Evolutionary conservation across 2,797 vertebrate species (phyloP).

Genomic region (Malacoraja senta): DNA sequence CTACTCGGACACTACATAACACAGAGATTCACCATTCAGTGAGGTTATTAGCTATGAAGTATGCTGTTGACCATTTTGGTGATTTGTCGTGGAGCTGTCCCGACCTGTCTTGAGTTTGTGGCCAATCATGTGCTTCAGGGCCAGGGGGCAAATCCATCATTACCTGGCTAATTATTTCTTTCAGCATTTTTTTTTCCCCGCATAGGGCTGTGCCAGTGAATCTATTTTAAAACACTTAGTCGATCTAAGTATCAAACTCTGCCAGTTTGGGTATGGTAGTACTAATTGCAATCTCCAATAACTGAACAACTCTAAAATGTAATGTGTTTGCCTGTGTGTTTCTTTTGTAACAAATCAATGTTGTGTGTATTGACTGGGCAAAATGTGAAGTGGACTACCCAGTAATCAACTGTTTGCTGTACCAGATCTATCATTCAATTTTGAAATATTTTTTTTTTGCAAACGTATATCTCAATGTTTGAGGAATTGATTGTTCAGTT

Average conservation of each 20-base stretch:
- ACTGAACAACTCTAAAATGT: slow-evolving; percentile 14
- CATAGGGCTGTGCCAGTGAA: slow-evolving; percentile 12
- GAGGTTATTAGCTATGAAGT: background rate
- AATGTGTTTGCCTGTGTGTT: background rate
- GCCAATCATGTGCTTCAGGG: background rate
- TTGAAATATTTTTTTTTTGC: background rate
- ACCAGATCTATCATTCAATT: background rate
- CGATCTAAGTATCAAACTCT: background rate
- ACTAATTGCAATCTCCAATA: background rate
- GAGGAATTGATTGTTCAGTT: slow-evolving; percentile 20
- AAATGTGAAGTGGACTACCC: slow-evolving; percentile 18
- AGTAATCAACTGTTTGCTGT: slow-evolving; percentile 11
- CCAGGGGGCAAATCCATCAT: slow-evolving; percentile 10
- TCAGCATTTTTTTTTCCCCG: background rate
- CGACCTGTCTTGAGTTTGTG: background rate
- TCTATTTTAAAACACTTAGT: slow-evolving; percentile 28
- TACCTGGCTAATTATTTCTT: background rate
- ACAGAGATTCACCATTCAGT: background rate
- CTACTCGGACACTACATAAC: background rate
- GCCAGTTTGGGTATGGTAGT: slow-evolving; percentile 27
- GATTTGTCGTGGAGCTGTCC: background rate
- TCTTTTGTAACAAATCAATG: background rate
- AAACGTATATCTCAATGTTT: slow-evolving; percentile 22
- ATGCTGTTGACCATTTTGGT: background rate
- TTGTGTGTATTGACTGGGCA: slow-evolving; percentile 11